Evolutionary conservation across 2,113 vertebrate species (phyloP).

Genomic region (Jaculus jaculus): DNA sequence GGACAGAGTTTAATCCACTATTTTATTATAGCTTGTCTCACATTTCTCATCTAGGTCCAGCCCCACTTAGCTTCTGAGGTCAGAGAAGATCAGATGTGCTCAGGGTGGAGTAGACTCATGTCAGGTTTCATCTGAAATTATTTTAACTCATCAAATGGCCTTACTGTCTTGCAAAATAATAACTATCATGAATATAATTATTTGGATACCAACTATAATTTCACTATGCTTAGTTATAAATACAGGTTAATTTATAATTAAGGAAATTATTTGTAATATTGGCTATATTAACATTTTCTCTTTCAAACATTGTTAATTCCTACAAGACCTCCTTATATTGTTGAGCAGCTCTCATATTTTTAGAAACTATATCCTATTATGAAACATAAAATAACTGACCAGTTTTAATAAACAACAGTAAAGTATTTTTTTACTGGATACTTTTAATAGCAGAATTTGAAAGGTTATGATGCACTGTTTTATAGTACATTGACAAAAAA

Average conservation of each 20-base stretch:
- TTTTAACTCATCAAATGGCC: conserved; percentile 19
- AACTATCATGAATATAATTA: conserved; percentile 1
- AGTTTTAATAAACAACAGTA: not conserved
- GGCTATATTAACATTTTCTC: conserved; percentile 3
- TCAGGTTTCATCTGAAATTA: not conserved
- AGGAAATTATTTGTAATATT: not conserved
- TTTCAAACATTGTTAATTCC: not conserved
- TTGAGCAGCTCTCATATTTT: not conserved
- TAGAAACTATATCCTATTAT: not conserved
- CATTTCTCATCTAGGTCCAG: no score
- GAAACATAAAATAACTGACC: not conserved
- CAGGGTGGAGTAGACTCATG: no score
- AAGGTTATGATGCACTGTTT: not conserved
- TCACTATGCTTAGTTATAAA: not conserved
- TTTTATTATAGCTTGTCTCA: not conserved
- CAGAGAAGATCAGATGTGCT: no score
- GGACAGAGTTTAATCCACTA: conserved; percentile 36
- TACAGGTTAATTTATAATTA: not conserved
- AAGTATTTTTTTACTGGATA: not conserved
- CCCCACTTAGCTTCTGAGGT: no score
- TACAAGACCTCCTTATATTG: not conserved
- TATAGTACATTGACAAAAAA: not conserved
- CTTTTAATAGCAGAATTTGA: not conserved
- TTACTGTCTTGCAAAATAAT: not conserved
- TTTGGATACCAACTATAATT: not conserved